phyloP scores from a whole-genome alignment of 1,140 invertebrate genomes.

The Cotesia vestalis region DNA sequence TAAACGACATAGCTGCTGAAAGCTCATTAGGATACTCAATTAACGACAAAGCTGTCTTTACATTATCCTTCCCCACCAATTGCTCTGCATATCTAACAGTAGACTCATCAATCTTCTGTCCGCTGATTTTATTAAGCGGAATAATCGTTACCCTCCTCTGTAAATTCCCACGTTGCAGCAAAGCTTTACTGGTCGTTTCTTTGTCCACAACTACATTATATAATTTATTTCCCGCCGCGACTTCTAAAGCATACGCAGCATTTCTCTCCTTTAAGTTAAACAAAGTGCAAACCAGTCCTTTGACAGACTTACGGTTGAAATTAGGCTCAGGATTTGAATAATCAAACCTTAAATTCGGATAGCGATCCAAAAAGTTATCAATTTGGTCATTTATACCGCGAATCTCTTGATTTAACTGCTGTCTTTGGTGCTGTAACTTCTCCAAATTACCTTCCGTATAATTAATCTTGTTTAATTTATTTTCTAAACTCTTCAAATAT shows the following conservation, averaged over 20 bases:
- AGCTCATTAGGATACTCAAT: conserved; percentile 79
- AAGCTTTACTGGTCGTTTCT: conserved; percentile 83
- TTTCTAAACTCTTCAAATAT: conserved; percentile 70
- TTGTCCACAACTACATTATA: conserved; percentile 93
- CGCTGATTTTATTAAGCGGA: conserved; percentile 91
- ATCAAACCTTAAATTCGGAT: conserved; percentile 77
- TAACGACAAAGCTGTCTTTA: conserved; percentile 83
- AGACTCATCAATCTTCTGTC: conserved; percentile 69
- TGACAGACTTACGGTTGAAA: conserved; percentile 81
- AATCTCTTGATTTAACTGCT: conserved; percentile 67
- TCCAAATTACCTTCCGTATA: conserved; percentile 76
- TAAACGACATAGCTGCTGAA: conserved; percentile 84
- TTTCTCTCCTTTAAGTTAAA: conserved; percentile 79
- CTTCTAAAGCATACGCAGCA: conserved; percentile 84
- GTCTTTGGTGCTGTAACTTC: conserved; percentile 67
- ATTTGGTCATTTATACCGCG: conserved; percentile 66
- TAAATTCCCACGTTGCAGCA: conserved; percentile 85
- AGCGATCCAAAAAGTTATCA: conserved; percentile 72
- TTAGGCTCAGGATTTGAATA: conserved; percentile 79
- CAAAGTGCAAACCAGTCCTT: conserved; percentile 81
- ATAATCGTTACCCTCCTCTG: conserved; percentile 84
- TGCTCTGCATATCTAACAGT: conserved; percentile 76
- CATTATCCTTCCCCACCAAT: conserved; percentile 82
- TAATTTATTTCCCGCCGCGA: conserved; percentile 86
- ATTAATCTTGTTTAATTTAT: conserved; percentile 69